Percentiles rank a stretch among this genome's conserved stretches.
phyloP scores from a whole-genome alignment of 2,113 vertebrate species.

The Accipiter cooperii region DNA sequence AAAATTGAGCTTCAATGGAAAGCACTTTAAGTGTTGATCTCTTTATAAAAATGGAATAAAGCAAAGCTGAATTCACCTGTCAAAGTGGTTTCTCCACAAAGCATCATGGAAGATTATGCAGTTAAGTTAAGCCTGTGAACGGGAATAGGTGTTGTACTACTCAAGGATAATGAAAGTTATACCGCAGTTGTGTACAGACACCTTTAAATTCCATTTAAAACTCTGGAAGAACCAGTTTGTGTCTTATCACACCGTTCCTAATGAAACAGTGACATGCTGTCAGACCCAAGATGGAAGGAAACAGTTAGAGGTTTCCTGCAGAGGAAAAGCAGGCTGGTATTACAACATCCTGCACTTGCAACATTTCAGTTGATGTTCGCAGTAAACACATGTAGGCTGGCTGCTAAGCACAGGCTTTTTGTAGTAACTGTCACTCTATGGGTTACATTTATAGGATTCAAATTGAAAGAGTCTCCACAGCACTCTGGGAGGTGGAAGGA shows the following conservation, averaged over 20 bases:
- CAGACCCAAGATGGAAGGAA: background rate
- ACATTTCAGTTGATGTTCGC: background rate
- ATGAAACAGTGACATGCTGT: background rate
- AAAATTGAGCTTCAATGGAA: background rate
- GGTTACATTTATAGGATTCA: background rate
- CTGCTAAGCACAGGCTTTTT: background rate
- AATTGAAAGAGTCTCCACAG: background rate
- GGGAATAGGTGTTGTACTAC: background rate
- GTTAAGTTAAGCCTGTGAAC: background rate
- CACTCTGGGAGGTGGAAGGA: background rate
- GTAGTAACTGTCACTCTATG: too few species aligned
- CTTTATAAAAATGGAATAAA: background rate
- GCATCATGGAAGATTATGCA: background rate
- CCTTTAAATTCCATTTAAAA: background rate
- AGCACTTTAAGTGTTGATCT: background rate
- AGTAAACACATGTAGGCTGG: background rate
- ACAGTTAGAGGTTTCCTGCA: background rate
- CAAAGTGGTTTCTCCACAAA: background rate
- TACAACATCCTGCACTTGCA: background rate
- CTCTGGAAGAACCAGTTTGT: background rate
- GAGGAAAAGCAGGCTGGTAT: background rate
- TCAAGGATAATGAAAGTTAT: background rate
- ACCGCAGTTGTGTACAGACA: background rate
- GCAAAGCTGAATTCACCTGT: background rate
- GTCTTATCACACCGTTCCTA: background rate